Percentiles rank a stretch among this genome's conserved stretches.
Conservation (phyloP, 2,888 invertebrate species). For the Leptinotarsa haldemani region DNA sequence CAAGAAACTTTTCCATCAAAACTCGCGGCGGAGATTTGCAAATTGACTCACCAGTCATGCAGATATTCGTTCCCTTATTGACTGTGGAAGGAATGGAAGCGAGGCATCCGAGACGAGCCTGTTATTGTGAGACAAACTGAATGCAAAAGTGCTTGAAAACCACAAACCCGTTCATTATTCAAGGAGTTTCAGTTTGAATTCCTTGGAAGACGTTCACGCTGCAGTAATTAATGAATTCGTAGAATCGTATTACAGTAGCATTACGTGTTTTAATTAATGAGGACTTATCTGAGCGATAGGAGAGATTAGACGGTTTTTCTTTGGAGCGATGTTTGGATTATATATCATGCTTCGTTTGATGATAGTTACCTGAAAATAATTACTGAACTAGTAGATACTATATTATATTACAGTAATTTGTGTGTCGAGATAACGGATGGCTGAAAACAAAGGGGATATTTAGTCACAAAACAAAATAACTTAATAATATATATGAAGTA, state of each 20-base stretch:
- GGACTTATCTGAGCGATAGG: constrained; percentile 20
- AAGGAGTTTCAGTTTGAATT: constrained; percentile 22
- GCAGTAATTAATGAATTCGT: constrained; percentile 25
- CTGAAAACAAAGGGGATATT: too few species aligned
- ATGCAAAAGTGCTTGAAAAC: constrained; percentile 29
- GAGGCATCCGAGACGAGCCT: constrained; percentile 6
- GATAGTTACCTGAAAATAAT: neutral
- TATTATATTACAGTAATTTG: neutral
- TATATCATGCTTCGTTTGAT: constrained; percentile 11
- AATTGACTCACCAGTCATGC: constrained; percentile 26
- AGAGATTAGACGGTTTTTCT: constrained; percentile 1
- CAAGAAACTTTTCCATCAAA: neutral
- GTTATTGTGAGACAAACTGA: constrained; percentile 27
- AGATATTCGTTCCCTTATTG: constrained; percentile 19
- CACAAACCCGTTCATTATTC: constrained; percentile 24
- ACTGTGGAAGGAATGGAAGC: constrained; percentile 21
- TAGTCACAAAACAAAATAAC: too few species aligned
- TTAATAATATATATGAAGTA: too few species aligned
- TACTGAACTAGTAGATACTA: neutral
- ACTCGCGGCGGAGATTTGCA: neutral
- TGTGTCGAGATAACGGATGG: too few species aligned
- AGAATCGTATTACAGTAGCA: constrained; percentile 18
- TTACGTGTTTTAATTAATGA: constrained; percentile 24
- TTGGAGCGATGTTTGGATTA: constrained; percentile 2
- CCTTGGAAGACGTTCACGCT: constrained; percentile 17